phyloP scores from a whole-genome alignment of 2,888 invertebrate genomes.

The Neoscelio sp. region DNA sequence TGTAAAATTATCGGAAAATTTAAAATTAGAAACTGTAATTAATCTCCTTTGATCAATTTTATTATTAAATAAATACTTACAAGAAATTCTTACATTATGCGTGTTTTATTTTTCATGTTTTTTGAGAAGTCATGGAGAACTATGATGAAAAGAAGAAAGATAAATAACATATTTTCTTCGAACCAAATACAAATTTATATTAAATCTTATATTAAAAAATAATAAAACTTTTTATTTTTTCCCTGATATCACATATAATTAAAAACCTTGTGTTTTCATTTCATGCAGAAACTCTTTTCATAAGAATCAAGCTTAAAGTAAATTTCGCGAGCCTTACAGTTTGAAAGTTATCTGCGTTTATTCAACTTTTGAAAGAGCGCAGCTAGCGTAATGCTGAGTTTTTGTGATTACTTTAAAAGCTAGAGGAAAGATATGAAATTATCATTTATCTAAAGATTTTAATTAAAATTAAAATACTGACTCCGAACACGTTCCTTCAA shows the following conservation, averaged over 20 bases:
- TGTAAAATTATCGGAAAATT: too few relatives aligned
- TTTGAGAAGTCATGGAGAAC: too few relatives aligned
- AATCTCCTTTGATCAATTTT: too few relatives aligned
- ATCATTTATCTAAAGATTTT: constrained; percentile 58
- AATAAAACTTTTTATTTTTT: constrained; percentile 28
- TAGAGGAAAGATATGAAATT: constrained; percentile 53
- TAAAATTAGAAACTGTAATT: too few relatives aligned
- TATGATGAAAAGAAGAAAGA: too few relatives aligned
- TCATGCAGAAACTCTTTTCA: constrained; percentile 26
- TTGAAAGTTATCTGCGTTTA: constrained; percentile 66
- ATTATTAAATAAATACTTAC: too few relatives aligned
- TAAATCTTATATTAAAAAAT: too few relatives aligned
- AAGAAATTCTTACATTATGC: too few relatives aligned
- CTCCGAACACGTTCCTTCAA: constrained; percentile 33
- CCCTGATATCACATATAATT: constrained; percentile 9
- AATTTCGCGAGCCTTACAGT: constrained; percentile 61
- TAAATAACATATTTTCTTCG: too few relatives aligned
- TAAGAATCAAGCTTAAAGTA: constrained; percentile 60
- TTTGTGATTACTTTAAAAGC: constrained; percentile 66
- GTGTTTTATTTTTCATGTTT: too few relatives aligned
- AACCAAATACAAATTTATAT: background rate
- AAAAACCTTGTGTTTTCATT: constrained; percentile 38
- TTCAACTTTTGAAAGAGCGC: constrained; percentile 61
- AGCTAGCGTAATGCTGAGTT: constrained; percentile 52
- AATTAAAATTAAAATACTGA: constrained; percentile 51